Percentiles rank a stretch among this genome's conserved stretches.
Conservation (phyloP, 1,140 invertebrate genomes). For the Harpegnathos saltator region DNA sequence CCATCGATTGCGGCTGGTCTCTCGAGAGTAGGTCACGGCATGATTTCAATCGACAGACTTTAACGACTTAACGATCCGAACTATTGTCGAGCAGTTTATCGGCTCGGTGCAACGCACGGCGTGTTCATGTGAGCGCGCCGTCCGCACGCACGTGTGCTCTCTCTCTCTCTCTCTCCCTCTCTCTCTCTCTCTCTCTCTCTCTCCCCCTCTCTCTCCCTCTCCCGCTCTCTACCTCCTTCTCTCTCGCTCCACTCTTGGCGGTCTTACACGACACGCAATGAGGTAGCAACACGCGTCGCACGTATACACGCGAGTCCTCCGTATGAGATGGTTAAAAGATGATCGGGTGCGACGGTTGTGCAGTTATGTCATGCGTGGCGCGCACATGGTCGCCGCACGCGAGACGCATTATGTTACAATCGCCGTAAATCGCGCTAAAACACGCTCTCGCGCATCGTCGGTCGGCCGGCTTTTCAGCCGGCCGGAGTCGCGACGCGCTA, state of each 20-base stretch:
- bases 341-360: constrained; percentile 8
- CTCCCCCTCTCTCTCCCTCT: too few relatives aligned
- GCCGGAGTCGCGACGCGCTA: constrained; percentile 8
- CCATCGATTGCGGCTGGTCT: constrained; percentile 38
- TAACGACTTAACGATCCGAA: constrained; percentile 67
- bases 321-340: constrained; percentile 55
- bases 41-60: constrained; percentile 53
- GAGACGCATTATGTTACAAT: constrained; percentile 45
- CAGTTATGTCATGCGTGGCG: constrained; percentile 32
- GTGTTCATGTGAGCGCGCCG: constrained; percentile 31
- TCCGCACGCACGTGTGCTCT: neutral
- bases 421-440: constrained; percentile 39
- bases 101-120: constrained; percentile 47
- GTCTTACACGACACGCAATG: neutral
- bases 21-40: constrained; percentile 44
- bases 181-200: too few relatives aligned
- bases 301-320: neutral
- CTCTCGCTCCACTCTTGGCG: neutral
- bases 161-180: too few relatives aligned
- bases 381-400: constrained; percentile 18
- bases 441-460: constrained; percentile 2
- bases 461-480: constrained; percentile 9
- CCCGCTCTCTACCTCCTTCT: too few relatives aligned
- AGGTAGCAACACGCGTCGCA: constrained; percentile 14
- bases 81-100: constrained; percentile 58